phyloP scores from a whole-genome alignment of 92 coral and sea anemone species.

The Blastomussa wellsi region DNA sequence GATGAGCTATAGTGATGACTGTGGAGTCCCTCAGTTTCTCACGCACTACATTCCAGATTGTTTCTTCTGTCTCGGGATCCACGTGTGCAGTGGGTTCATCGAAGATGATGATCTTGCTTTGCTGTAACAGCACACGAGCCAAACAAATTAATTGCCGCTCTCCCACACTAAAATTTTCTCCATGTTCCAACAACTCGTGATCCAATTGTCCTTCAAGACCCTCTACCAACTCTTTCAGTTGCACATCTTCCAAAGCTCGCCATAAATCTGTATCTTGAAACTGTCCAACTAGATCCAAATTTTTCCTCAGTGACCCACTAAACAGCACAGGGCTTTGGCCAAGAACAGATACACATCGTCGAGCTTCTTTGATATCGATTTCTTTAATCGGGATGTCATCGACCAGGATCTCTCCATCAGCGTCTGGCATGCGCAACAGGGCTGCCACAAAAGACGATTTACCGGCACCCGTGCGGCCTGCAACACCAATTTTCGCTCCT shows the following conservation, averaged over 20 bases:
- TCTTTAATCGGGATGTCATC: constrained; percentile 3
- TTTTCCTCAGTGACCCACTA: constrained; percentile 64
- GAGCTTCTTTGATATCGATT: constrained; percentile 61
- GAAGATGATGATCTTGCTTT: too few relatives aligned
- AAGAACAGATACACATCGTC: constrained; percentile 73
- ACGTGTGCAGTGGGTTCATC: too few relatives aligned
- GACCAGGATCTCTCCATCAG: constrained; percentile 13
- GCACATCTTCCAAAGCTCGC: constrained; percentile 70
- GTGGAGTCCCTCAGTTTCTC: too few relatives aligned
- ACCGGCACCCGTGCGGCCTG: constrained; percentile 7
- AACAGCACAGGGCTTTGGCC: constrained; percentile 74
- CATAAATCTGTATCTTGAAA: constrained; percentile 39
- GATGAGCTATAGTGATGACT: too few relatives aligned
- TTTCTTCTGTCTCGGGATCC: too few relatives aligned
- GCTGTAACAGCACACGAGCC: too few relatives aligned
- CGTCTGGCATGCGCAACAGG: constrained; percentile 18
- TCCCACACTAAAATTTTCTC: too few relatives aligned
- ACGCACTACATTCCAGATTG: too few relatives aligned
- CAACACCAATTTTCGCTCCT: not conserved
- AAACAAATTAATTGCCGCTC: too few relatives aligned
- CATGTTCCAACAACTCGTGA: too few relatives aligned
- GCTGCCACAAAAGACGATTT: constrained; percentile 17
- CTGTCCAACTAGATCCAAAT: not conserved
- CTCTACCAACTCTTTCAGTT: constrained; percentile 60
- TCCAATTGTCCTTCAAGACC: not conserved